Base-by-base conservation (phyloP, 2,888 invertebrate genomes). In the Pomacea canaliculata region DNA sequence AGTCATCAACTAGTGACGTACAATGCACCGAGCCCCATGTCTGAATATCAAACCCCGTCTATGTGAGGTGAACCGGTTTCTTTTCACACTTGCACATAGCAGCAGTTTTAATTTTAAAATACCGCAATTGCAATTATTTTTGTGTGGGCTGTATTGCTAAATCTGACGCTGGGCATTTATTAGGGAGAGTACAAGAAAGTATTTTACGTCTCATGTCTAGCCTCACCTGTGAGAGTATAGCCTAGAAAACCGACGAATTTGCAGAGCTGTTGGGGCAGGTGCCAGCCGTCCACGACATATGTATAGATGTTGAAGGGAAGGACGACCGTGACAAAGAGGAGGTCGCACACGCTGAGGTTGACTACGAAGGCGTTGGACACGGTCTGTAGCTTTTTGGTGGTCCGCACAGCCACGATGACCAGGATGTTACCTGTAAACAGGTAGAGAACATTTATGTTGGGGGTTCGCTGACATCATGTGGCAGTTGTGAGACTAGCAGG, bases 261-360 rank as follows among this genome's bases (percentile, higher is more conserved):
- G 79, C 85, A 85, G 27, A 85, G 74, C 37, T 46, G 12, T 3
- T 37, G n/a, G 18, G 78, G 72, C 12, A 83, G 27, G 70, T 68
- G 76, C 82, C 83, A 83, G 19, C 80, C 82, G 19, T 84, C 76
- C 8, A 51, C 19, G 0, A 82, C 74, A 59, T 83, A 84, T n/a
- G 85, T 83, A 78, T 84, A 83, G 71, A 84, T 82, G 76, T 83
- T 84, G 77, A 85, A 83, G 7, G 85, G 85, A 48, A 85, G 76
- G n/a, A 85, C 80, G 69, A 80, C 65, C 8, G 78, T 70, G 23
- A 83, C 82, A 56, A 81, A 82, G 46, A 83, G 65, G 0, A 85
- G 79, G 73, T 85, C 84, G 62, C 83, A 84, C 16, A 82, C 71
- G 67, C 83, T 82, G 49, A 85, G 79, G 73, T 85, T 85, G 48